Conservation (phyloP, 2,113 vertebrate species). For the Tupaia tana region DNA sequence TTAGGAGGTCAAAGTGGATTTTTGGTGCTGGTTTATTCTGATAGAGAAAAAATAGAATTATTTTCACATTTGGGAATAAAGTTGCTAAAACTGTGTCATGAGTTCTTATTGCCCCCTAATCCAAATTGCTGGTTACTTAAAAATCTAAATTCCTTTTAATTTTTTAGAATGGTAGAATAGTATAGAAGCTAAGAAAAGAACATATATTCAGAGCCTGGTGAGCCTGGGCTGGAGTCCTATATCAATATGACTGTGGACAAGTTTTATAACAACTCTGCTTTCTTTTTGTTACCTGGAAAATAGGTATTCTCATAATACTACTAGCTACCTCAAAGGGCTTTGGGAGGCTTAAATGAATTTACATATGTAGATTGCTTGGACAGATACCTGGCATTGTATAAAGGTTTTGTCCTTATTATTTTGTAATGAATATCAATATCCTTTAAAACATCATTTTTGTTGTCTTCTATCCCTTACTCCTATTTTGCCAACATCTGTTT, state of each 20-base stretch:
- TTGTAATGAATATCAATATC: not conserved
- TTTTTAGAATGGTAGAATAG: not conserved
- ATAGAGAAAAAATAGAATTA: not conserved
- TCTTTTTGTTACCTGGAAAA: slow-evolving; percentile 7
- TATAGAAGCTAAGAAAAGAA: slow-evolving; percentile 11
- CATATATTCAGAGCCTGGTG: not conserved
- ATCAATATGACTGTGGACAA: not conserved
- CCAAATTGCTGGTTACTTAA: not conserved
- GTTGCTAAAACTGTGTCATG: not conserved
- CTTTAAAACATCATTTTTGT: not conserved
- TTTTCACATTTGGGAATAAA: not conserved
- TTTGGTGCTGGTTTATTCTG: not conserved
- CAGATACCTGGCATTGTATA: not conserved
- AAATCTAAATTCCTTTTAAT: slow-evolving; percentile 3
- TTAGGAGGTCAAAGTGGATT: slow-evolving; percentile 41
- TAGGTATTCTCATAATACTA: not conserved
- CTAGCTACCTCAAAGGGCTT: not conserved
- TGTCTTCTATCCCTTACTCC: not conserved
- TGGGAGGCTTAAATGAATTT: not conserved
- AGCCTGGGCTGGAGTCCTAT: not conserved
- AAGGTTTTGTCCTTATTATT: not conserved
- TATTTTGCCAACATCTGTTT: not conserved
- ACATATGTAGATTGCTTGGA: not conserved
- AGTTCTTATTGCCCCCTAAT: not conserved
- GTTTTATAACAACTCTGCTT: not conserved